Percentiles rank a stretch among this genome's conserved stretches.
These are phyloP conservation scores for Gobiocypris rarus DNA, from an alignment of 2,113 vertebrate genomes.

Conservation along the genomic window DNA sequence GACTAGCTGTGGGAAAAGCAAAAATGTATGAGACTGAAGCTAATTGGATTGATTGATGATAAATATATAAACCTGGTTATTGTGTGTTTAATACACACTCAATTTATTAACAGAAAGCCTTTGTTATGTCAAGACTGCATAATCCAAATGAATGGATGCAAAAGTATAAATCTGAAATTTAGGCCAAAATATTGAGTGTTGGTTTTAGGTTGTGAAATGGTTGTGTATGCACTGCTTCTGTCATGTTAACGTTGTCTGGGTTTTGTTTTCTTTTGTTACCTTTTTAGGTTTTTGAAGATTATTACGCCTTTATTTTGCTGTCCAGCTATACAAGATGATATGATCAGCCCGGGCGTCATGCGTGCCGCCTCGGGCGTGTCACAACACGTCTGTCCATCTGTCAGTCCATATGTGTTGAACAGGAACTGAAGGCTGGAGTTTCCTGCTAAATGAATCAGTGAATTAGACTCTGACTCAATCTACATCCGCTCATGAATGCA, in stretches of 20 bases:
- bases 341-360: neutral
- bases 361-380: too few relatives aligned
- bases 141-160: neutral
- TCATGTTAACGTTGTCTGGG: neutral
- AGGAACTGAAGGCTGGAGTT: constrained; percentile 3
- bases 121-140: neutral
- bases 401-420: neutral
- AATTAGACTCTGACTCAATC: neutral
- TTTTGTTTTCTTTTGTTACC: neutral
- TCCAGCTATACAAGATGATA: neutral
- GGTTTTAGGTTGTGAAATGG: too few relatives aligned
- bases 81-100: neutral
- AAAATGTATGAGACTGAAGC: too few relatives aligned
- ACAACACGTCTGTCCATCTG: neutral
- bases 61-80: neutral
- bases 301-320: neutral
- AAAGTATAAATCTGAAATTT: too few relatives aligned
- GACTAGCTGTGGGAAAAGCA: too few relatives aligned
- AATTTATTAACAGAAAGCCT: neutral
- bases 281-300: neutral
- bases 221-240: neutral
- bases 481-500: too few relatives aligned
- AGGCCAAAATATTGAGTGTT: too few relatives aligned
- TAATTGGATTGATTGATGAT: neutral
- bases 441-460: constrained; percentile 6